Evolutionary conservation across 2,888 invertebrate genomes (phyloP), one percentile per base, ranked within the genome.

Genomic region (Euzetes globulus): DNA sequence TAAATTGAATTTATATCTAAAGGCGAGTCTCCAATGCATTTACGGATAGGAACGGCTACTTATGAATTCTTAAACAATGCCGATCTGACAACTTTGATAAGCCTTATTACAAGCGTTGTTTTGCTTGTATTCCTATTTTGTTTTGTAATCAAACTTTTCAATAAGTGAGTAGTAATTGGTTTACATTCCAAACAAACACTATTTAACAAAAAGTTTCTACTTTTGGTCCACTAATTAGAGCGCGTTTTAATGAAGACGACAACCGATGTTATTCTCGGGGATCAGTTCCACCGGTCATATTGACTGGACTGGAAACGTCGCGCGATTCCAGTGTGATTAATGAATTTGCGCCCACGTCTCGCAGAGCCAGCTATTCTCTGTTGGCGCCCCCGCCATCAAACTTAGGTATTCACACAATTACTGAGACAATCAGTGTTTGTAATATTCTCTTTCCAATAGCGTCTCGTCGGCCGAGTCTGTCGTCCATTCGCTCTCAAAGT

Each of bases 101-200:
- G 91, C 79, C 91, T 93, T 78, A 88, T 90, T 81, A 89, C 91
- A 79, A 92, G 92, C 78, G 89, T 93, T 82, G 90, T 91, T 80
- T 88, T 93, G 81, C 86, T 93, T 81, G 91, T 90, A 50, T 92
- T 90, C 71, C 87, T 93, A 79, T 89, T 93, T 81, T 93, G 93
- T 85, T 90, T 93, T 87, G 92, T 92, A 80, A 85, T 93, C 80
- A 91, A 91, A 82, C 86, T 93, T 80, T 93, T 93, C 85, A 90
- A 90, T 79, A 85, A 87, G 80, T 78, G 72, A 50, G 74, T 41
- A n/a, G n/a, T 47, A 13, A 52, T 45, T 50, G 33, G 33, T 33
- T 33, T 33, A 29, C n/a, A 45, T 47, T 70, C n/a, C n/a, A 60
- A 58, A 17, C 19, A 58, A 27, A 58, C 27, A 58, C 5, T 4